Percentiles rank a stretch among this genome's conserved stretches.
Conservation (phyloP, 2,113 vertebrate genomes). For the Zeus faber region DNA sequence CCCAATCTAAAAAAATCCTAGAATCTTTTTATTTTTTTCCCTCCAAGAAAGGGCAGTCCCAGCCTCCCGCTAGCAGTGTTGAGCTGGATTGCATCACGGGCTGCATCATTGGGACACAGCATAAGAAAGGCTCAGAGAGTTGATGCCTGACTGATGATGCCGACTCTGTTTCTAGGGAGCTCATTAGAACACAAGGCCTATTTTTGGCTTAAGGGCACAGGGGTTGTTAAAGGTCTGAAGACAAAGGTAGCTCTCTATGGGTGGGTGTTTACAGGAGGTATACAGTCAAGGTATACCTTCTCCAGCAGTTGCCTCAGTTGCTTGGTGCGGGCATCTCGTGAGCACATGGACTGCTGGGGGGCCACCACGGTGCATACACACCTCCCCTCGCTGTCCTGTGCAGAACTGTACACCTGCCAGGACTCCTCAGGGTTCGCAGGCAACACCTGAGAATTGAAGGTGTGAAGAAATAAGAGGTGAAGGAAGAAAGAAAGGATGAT, state of each 20-base stretch:
- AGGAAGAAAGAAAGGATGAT: neutral
- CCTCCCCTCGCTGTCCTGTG: slow-evolving; percentile 96
- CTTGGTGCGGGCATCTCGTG: slow-evolving; percentile 94
- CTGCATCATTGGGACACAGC: slow-evolving; percentile 19
- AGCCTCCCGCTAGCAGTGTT: slow-evolving; percentile 13
- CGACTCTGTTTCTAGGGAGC: slow-evolving; percentile 69
- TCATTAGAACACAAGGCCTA: slow-evolving; percentile 61
- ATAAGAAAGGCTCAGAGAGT: slow-evolving; percentile 14
- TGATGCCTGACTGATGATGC: neutral
- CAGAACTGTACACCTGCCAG: slow-evolving; percentile 99
- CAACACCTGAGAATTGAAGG: slow-evolving; percentile 78
- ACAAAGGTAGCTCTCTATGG: neutral
- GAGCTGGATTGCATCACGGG: slow-evolving; percentile 50
- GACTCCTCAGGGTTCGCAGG: slow-evolving; percentile 96
- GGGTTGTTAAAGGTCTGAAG: slow-evolving; percentile 20
- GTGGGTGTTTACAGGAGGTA: neutral
- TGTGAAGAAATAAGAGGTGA: neutral
- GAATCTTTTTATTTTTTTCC: neutral
- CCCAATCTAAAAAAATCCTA: neutral
- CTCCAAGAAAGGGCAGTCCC: neutral
- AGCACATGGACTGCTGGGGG: slow-evolving; percentile 97
- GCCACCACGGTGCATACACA: slow-evolving; percentile 99
- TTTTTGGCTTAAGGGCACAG: slow-evolving; percentile 37
- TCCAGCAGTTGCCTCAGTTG: slow-evolving; percentile 98
- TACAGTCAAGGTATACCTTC: slow-evolving; percentile 78